Conservation (phyloP, 2,888 invertebrate genomes). For the Rhagium mordax region DNA sequence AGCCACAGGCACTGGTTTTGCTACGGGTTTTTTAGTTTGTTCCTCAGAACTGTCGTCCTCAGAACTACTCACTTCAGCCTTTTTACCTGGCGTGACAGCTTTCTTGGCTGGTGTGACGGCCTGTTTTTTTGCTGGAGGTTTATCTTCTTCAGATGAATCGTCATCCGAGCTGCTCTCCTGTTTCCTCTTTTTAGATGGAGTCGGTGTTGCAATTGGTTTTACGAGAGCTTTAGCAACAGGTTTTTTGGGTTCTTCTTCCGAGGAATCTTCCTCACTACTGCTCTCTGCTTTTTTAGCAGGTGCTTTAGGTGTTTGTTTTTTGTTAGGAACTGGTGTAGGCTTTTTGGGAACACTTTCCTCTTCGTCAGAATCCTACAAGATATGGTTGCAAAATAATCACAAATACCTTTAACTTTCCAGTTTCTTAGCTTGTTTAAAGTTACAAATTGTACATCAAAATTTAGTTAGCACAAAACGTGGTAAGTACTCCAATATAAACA, state of each 20-base stretch:
- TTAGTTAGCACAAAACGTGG: too few relatives aligned
- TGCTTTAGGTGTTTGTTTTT: constrained; percentile 26
- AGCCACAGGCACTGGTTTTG: constrained; percentile 21
- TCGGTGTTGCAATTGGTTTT: background rate
- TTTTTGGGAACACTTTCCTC: constrained; percentile 36
- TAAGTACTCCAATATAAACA: too few relatives aligned
- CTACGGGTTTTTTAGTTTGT: constrained; percentile 5
- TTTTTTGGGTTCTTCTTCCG: constrained; percentile 12
- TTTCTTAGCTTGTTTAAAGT: too few relatives aligned
- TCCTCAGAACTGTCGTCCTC: constrained; percentile 36
- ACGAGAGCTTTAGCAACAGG: constrained; percentile 22
- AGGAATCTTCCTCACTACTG: constrained; percentile 23
- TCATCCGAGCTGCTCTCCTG: constrained; percentile 45
- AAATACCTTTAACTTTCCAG: too few relatives aligned
- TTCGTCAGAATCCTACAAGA: constrained; percentile 28
- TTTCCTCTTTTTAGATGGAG: constrained; percentile 15
- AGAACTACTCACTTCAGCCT: constrained; percentile 37
- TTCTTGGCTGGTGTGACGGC: constrained; percentile 27
- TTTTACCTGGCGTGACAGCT: constrained; percentile 30
- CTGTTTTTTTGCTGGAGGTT: constrained; percentile 33
- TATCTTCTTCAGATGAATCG: constrained; percentile 39
- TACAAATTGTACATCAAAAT: too few relatives aligned
- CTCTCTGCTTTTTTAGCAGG: constrained; percentile 57
- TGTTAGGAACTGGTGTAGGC: constrained; percentile 24
- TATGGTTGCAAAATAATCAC: background rate